Percentiles rank a stretch among this genome's conserved stretches.
These are phyloP conservation scores for Sorex fumeus DNA, from an alignment of 2,113 vertebrate species.

Conservation along the genomic window DNA sequence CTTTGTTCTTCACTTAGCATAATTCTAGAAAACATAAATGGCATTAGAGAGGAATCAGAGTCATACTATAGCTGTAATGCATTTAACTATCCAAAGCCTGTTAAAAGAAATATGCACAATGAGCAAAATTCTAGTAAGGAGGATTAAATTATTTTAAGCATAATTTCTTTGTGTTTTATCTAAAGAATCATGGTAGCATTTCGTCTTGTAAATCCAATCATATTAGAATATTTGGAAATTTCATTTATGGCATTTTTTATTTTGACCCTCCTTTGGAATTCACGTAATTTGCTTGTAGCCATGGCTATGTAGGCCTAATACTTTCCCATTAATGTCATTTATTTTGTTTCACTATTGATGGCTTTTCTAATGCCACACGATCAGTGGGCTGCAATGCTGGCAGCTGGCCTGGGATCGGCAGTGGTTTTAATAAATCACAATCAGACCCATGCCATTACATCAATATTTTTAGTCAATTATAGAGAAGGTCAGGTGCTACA, in stretches of 20 bases:
- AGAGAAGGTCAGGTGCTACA: conserved; percentile 98
- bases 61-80: conserved; percentile 87
- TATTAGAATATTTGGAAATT: conserved; percentile 85
- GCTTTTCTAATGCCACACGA: conserved; percentile 98
- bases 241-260: conserved; percentile 87
- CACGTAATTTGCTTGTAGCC: conserved; percentile 93
- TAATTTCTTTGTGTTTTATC: conserved; percentile 85
- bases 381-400: conserved; percentile 97
- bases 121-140: conserved; percentile 83
- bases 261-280: conserved; percentile 90
- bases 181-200: conserved; percentile 78
- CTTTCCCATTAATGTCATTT: conserved; percentile 97
- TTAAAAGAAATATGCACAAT: conserved; percentile 86
- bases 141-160: conserved; percentile 82
- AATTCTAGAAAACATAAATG: conserved; percentile 88
- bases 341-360: conserved; percentile 98
- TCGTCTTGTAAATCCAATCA: conserved; percentile 85
- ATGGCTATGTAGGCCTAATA: conserved; percentile 92
- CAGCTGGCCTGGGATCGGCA: conserved; percentile 96
- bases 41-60: conserved; percentile 87
- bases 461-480: conserved; percentile 99
- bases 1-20: conserved; percentile 88
- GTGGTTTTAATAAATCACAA: conserved; percentile 99
- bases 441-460: conserved; percentile 99
- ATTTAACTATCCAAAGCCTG: conserved; percentile 84